phyloP scores from a whole-genome alignment of 1,140 invertebrate genomes.

The Apis florea region DNA sequence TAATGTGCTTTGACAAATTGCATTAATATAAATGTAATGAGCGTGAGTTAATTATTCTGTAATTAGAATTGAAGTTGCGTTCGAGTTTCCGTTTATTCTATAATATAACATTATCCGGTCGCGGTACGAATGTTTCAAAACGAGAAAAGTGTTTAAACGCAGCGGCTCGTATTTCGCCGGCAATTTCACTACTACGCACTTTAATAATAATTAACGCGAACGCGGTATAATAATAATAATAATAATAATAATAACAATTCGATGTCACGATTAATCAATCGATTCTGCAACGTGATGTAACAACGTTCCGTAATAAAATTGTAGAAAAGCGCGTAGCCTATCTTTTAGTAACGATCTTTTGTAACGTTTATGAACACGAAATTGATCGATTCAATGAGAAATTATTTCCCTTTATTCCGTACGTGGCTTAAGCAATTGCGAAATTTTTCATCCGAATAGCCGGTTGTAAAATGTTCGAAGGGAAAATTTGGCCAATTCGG shows the following conservation, averaged over 20 bases:
- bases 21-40: conserved; percentile 41
- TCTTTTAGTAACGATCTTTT: no score
- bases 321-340: no score
- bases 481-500: conserved; percentile 4
- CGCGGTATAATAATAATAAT: no score
- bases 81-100: neutral
- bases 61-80: conserved; percentile 28
- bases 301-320: no score
- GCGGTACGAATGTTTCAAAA: neutral
- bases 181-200: neutral
- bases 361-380: no score
- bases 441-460: neutral
- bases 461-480: neutral
- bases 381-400: no score
- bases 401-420: neutral
- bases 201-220: conserved; percentile 6
- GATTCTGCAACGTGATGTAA: no score
- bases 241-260: no score
- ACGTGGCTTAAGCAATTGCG: neutral
- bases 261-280: no score
- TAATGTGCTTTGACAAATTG: conserved; percentile 49
- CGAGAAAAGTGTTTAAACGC: conserved; percentile 4
- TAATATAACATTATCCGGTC: neutral
- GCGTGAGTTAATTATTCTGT: conserved; percentile 19
- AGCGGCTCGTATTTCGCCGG: neutral